phyloP scores from a whole-genome alignment of 2,113 vertebrate species.

The Mastomys coucha region DNA sequence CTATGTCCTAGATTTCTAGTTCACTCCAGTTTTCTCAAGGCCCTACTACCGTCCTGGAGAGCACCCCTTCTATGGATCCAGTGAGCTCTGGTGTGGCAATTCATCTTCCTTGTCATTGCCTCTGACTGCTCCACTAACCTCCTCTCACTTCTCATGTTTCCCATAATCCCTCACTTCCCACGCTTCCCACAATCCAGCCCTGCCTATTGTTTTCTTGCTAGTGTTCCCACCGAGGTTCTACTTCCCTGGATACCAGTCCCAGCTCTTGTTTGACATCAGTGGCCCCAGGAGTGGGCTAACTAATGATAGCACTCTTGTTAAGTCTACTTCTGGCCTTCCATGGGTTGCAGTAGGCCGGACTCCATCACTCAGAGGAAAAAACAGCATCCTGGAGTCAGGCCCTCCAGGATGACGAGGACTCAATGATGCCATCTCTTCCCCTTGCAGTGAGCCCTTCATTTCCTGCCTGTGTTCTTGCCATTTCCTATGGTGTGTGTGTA shows the following conservation, averaged over 20 bases:
- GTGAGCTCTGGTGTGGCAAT: not conserved
- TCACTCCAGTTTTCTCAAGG: not conserved
- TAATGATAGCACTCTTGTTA: not conserved
- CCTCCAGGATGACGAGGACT: not conserved
- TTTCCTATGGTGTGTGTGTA: not conserved
- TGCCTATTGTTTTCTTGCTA: not conserved
- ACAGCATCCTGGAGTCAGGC: not conserved
- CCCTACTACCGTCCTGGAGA: not conserved
- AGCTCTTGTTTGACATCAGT: not conserved
- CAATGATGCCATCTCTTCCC: not conserved
- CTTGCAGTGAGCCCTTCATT: not conserved
- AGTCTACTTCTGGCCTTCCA: not conserved
- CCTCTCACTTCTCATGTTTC: not conserved
- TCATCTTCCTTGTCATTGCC: not conserved
- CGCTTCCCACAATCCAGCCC: not conserved
- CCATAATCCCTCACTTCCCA: rapidly evolving
- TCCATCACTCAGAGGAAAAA: not conserved
- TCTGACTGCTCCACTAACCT: not conserved
- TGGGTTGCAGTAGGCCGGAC: not conserved
- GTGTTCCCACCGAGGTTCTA: not conserved
- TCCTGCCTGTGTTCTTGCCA: not conserved
- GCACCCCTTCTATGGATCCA: not conserved
- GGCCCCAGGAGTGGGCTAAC: not conserved
- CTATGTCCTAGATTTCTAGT: not conserved
- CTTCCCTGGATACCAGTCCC: not conserved